Evolutionary conservation across 1,140 invertebrate species (phyloP).

Genomic region (Danaus melanippus): DNA sequence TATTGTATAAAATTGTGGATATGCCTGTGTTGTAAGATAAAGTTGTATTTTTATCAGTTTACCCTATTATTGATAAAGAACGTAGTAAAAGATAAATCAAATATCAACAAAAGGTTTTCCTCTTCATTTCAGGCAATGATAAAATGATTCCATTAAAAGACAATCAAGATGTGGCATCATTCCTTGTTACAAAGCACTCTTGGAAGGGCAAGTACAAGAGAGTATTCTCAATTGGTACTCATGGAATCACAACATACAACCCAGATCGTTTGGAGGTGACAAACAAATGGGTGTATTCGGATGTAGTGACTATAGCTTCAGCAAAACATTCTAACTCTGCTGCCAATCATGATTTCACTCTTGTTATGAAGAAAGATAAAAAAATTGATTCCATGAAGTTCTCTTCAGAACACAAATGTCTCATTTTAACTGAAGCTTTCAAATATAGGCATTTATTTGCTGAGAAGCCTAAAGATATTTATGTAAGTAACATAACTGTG

Average conservation of each 20-base stretch:
- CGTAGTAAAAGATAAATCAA: no score
- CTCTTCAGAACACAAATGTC: slow-evolving; percentile 94
- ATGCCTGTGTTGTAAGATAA: slow-evolving; percentile 4
- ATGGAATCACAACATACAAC: slow-evolving; percentile 98
- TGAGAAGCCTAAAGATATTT: slow-evolving; percentile 83
- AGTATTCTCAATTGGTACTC: slow-evolving; percentile 96
- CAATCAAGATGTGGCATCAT: slow-evolving; percentile 93
- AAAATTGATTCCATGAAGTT: slow-evolving; percentile 97
- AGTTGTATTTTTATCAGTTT: slow-evolving; percentile 7
- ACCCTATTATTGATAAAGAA: slow-evolving; percentile 4
- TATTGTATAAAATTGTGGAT: not conserved
- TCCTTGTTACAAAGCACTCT: slow-evolving; percentile 95
- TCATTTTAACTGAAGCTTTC: slow-evolving; percentile 93
- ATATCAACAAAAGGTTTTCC: no score
- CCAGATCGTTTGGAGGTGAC: slow-evolving; percentile 92
- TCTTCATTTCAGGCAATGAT: slow-evolving; percentile 63
- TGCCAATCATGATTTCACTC: slow-evolving; percentile 82
- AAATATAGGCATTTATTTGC: slow-evolving; percentile 85
- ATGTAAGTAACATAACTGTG: slow-evolving; percentile 70
- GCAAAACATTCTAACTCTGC: slow-evolving; percentile 70
- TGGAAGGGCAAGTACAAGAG: slow-evolving; percentile 99
- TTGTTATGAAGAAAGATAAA: slow-evolving; percentile 90
- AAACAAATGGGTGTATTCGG: slow-evolving; percentile 93
- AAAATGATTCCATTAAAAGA: slow-evolving; percentile 89
- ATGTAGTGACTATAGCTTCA: slow-evolving; percentile 84